Evolutionary conservation across 2,888 invertebrate genomes (phyloP).

Genomic region (Encarsia formosa): DNA sequence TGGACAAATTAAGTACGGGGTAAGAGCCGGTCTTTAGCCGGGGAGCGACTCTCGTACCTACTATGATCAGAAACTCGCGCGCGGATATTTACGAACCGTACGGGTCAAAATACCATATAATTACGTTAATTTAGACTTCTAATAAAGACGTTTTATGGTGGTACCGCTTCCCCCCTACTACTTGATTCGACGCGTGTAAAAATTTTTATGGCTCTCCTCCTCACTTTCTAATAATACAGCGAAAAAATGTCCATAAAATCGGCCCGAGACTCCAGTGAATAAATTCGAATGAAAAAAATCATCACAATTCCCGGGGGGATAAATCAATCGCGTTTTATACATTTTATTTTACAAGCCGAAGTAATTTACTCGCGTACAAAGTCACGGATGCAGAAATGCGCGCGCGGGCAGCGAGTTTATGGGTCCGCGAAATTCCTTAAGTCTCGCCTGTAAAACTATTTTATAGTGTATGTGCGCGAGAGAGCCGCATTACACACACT

Average conservation of each 20-base stretch:
- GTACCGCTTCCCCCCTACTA: not conserved
- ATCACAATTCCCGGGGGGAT: no score
- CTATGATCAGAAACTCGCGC: slow-evolving; percentile 1
- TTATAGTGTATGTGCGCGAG: slow-evolving; percentile 42
- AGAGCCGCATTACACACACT: slow-evolving; percentile 34
- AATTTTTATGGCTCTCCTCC: no score
- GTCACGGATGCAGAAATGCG: not conserved
- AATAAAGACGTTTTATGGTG: slow-evolving; percentile 27
- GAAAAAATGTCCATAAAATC: no score
- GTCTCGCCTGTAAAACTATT: slow-evolving; percentile 48
- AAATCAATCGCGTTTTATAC: no score
- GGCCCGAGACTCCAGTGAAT: no score
- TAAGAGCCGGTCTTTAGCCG: no score
- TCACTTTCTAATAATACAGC: no score
- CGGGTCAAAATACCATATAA: slow-evolving; percentile 29
- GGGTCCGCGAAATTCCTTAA: slow-evolving; percentile 50
- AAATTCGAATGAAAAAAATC: no score
- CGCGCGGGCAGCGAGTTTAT: slow-evolving; percentile 38
- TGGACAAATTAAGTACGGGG: no score
- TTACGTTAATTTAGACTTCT: slow-evolving; percentile 32
- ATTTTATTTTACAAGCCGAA: no score
- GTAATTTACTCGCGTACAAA: not conserved
- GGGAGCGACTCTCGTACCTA: no score
- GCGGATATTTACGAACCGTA: not conserved
- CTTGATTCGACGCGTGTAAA: no score